These are phyloP conservation scores for Acipenser ruthenus DNA, from an alignment of 2,797 vertebrate species.

Conservation along the genomic window DNA sequence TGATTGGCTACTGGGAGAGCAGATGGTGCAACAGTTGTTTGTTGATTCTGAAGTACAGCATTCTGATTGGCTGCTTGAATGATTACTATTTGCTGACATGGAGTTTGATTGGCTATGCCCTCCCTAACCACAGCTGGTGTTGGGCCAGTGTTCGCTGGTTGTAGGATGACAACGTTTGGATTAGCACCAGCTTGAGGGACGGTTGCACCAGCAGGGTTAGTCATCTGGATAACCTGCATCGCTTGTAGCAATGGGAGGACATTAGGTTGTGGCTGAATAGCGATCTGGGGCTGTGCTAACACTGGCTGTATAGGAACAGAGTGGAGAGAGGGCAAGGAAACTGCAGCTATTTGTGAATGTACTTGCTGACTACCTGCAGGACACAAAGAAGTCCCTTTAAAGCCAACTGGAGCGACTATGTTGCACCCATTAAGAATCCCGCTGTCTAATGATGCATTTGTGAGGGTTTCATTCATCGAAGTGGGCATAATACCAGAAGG, in stretches of 20 bases:
- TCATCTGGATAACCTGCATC: conserved; percentile 94
- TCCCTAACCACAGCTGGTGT: conserved; percentile 74
- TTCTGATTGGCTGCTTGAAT: conserved; percentile 87
- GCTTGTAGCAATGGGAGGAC: conserved; percentile 84
- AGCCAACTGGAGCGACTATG: conserved; percentile 44
- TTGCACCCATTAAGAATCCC: conserved; percentile 17
- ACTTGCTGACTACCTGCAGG: conserved; percentile 57
- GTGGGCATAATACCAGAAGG: conserved; percentile 56
- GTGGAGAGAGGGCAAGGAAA: conserved; percentile 56
- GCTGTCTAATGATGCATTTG: conserved; percentile 4
- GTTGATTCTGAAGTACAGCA: conserved; percentile 65
- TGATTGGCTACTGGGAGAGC: conserved; percentile 61
- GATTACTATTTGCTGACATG: conserved; percentile 95
- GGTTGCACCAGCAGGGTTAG: conserved; percentile 63
- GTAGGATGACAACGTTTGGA: conserved; percentile 88
- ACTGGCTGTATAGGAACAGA: conserved; percentile 60
- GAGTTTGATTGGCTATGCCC: conserved; percentile 72
- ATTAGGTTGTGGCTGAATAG: conserved; percentile 62
- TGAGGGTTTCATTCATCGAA: conserved; percentile 41
- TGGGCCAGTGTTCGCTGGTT: conserved; percentile 73
- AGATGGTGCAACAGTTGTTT: conserved; percentile 63
- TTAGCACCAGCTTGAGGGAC: conserved; percentile 70
- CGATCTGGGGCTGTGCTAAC: conserved; percentile 53
- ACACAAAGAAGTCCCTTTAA: conserved; percentile 57
- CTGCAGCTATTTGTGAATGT: conserved; percentile 48